These are phyloP conservation scores for Boloria selene DNA, from an alignment of 2,888 invertebrate genomes.

Conservation along the genomic window DNA sequence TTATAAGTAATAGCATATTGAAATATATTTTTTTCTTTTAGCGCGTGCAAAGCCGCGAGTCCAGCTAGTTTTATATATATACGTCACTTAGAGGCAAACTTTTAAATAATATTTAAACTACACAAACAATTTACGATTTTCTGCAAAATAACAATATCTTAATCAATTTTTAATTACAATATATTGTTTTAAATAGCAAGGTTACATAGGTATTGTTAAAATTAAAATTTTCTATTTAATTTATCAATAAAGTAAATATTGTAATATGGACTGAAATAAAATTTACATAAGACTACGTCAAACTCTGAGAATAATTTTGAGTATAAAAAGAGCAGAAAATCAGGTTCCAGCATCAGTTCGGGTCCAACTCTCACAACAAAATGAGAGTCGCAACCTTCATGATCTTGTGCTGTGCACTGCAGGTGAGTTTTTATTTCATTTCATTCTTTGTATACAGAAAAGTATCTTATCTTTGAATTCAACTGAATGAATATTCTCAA, in stretches of 20 bases:
- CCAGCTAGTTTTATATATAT: too few species aligned
- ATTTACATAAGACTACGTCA: constrained; percentile 41
- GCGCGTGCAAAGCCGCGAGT: too few species aligned
- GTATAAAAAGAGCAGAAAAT: constrained; percentile 61
- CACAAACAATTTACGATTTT: constrained; percentile 10
- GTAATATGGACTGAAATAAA: constrained; percentile 39
- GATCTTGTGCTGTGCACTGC: constrained; percentile 75
- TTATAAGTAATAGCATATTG: too few species aligned
- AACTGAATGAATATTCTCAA: background rate
- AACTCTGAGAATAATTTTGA: constrained; percentile 39
- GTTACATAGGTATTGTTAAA: constrained; percentile 52
- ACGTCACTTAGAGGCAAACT: too few species aligned
- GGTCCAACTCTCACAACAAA: constrained; percentile 66
- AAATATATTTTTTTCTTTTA: too few species aligned
- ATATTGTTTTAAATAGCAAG: constrained; percentile 59
- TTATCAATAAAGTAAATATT: constrained; percentile 54
- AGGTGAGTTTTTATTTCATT: constrained; percentile 61
- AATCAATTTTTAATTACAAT: constrained; percentile 56
- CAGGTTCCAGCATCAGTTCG: constrained; percentile 61
- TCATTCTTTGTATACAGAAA: background rate
- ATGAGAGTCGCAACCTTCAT: constrained; percentile 75
- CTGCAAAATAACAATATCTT: constrained; percentile 47
- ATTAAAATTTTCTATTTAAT: constrained; percentile 50
- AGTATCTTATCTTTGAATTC: background rate
- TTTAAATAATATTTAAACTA: background rate